phyloP scores from a whole-genome alignment of 30 jellyfish, hydroid and myxozoan species.

The Hydra vulgaris region DNA sequence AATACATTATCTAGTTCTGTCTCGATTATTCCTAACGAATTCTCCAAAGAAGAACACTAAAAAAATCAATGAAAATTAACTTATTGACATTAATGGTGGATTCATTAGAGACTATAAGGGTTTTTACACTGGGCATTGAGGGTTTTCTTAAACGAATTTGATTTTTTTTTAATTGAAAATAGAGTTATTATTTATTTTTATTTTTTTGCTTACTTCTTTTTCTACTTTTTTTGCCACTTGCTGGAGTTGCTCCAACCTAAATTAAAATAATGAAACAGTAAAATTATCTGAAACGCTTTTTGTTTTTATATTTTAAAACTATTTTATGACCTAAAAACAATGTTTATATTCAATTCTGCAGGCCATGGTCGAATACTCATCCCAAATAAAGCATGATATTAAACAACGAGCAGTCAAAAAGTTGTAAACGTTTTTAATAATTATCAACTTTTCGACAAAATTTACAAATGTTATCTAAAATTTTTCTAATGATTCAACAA shows the following conservation, averaged over 20 bases:
- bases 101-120: background rate
- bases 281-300: background rate
- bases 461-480: background rate
- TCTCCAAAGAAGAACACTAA: conserved; percentile 12
- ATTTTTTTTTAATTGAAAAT: too few species aligned
- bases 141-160: too few species aligned
- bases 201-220: conserved; percentile 43
- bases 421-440: too few species aligned
- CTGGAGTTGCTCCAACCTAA: conserved; percentile 71
- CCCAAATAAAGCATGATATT: background rate
- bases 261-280: background rate
- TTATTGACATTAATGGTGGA: background rate
- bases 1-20: conserved; percentile 11
- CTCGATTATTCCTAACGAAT: conserved; percentile 26
- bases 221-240: conserved; percentile 72
- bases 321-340: background rate
- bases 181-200: too few species aligned
- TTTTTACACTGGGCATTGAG: too few species aligned
- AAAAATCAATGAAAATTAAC: background rate
- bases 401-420: too few species aligned
- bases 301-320: background rate
- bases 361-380: background rate
- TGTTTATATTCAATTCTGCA: background rate
- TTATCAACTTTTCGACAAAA: too few species aligned
- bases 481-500: background rate